phyloP scores from a whole-genome alignment of 2,797 vertebrate species.

The Otus scops region DNA sequence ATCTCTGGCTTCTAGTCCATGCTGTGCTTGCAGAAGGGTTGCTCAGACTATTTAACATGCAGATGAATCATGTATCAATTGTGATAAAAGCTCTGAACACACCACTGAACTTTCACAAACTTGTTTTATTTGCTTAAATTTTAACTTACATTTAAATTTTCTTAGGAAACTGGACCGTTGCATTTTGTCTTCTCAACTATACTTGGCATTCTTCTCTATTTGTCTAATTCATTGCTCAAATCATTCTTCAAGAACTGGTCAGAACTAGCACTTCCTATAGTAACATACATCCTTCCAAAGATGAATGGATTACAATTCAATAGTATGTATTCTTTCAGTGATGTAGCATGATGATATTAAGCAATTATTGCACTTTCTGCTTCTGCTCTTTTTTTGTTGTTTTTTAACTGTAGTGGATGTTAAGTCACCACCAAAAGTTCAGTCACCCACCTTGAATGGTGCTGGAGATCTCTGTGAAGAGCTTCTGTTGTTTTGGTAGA shows the following conservation, averaged over 20 bases:
- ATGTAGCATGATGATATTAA: neutral
- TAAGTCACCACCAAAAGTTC: neutral
- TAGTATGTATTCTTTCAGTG: neutral
- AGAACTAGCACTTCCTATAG: neutral
- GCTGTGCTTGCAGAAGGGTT: neutral
- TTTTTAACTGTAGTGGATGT: neutral
- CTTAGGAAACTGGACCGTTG: neutral
- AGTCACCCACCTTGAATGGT: neutral
- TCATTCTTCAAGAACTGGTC: neutral
- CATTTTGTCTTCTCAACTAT: neutral
- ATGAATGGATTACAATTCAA: neutral
- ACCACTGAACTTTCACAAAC: neutral
- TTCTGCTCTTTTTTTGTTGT: neutral
- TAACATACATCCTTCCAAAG: neutral
- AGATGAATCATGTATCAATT: neutral
- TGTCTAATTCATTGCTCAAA: neutral
- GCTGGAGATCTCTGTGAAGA: neutral
- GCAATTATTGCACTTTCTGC: neutral
- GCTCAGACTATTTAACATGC: neutral
- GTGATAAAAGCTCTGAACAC: neutral
- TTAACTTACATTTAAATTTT: neutral
- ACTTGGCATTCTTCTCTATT: neutral
- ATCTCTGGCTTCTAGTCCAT: neutral
- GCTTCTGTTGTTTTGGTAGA: neutral
- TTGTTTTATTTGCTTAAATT: neutral